Conservation (phyloP, 2,797 vertebrate genomes). For the Mastacembelus armatus region DNA sequence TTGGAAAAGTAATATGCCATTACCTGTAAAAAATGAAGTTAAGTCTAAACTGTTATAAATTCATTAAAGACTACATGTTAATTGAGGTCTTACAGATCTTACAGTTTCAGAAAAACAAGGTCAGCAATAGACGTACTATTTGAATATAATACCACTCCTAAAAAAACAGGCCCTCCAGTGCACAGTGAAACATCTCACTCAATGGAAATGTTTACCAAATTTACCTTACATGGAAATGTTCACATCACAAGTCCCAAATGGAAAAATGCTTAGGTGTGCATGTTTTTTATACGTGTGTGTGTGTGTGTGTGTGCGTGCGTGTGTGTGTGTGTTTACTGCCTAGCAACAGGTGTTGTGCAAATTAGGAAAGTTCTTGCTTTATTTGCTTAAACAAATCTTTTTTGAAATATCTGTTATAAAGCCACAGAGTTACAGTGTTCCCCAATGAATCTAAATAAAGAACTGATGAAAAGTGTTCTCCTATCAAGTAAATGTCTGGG, state of each 20-base stretch:
- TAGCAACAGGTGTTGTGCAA: slow-evolving; percentile 75
- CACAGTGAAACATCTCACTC: slow-evolving; percentile 60
- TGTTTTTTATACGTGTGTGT: neutral
- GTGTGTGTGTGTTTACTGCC: slow-evolving; percentile 70
- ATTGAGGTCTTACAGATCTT: too few species aligned
- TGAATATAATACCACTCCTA: too few species aligned
- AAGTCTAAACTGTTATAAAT: too few species aligned
- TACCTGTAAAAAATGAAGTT: slow-evolving; percentile 9
- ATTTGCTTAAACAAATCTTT: slow-evolving; percentile 66
- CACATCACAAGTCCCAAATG: slow-evolving; percentile 64
- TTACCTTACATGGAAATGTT: slow-evolving; percentile 77
- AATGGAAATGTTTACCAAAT: slow-evolving; percentile 81
- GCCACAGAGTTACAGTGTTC: slow-evolving; percentile 42
- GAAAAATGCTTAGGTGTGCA: slow-evolving; percentile 63
- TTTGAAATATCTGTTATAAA: slow-evolving; percentile 56
- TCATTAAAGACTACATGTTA: too few species aligned
- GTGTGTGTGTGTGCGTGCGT: slow-evolving; percentile 27
- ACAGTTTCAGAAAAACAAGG: too few species aligned
- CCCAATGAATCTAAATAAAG: slow-evolving; percentile 46
- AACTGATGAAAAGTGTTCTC: slow-evolving; percentile 32
- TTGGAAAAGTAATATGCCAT: slow-evolving; percentile 56
- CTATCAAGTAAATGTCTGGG: slow-evolving; percentile 1
- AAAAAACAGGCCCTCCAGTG: too few species aligned
- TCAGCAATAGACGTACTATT: too few species aligned
- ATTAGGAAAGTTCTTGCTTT: slow-evolving; percentile 67